phyloP scores from a whole-genome alignment of 2,888 invertebrate genomes.

The Melanophora roralis region DNA sequence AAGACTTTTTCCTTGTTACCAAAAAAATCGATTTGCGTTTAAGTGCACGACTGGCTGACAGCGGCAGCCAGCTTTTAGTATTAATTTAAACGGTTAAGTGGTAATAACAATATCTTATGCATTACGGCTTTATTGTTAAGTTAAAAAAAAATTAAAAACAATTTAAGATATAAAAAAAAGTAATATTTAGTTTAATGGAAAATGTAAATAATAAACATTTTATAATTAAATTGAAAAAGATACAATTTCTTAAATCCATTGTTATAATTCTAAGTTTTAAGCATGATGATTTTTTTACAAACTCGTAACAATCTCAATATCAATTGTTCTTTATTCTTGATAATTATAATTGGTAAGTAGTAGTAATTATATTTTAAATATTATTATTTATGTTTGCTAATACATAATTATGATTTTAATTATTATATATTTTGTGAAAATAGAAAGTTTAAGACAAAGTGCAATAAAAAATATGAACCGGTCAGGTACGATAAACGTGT shows the following conservation, averaged over 20 bases:
- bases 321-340: conserved; percentile 15
- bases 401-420: neutral
- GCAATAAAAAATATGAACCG: conserved; percentile 6
- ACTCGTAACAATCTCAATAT: neutral
- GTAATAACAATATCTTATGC: conserved; percentile 28
- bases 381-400: neutral
- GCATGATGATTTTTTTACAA: conserved; percentile 38
- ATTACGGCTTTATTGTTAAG: conserved; percentile 10
- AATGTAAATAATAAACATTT: conserved; percentile 23
- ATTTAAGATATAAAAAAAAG: neutral
- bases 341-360: conserved; percentile 45
- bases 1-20: conserved; percentile 4
- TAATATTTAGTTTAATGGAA: neutral
- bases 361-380: neutral
- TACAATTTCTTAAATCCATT: neutral
- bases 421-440: conserved; percentile 1
- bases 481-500: conserved; percentile 50
- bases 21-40: conserved; percentile 34
- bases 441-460: conserved; percentile 34
- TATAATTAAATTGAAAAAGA: too few relatives aligned
- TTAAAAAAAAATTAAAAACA: neutral
- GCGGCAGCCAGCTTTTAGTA: conserved; percentile 27
- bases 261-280: neutral
- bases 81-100: conserved; percentile 37
- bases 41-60: conserved; percentile 14